Conservation (phyloP, 2,113 vertebrate species). For the Platichthys flesus region DNA sequence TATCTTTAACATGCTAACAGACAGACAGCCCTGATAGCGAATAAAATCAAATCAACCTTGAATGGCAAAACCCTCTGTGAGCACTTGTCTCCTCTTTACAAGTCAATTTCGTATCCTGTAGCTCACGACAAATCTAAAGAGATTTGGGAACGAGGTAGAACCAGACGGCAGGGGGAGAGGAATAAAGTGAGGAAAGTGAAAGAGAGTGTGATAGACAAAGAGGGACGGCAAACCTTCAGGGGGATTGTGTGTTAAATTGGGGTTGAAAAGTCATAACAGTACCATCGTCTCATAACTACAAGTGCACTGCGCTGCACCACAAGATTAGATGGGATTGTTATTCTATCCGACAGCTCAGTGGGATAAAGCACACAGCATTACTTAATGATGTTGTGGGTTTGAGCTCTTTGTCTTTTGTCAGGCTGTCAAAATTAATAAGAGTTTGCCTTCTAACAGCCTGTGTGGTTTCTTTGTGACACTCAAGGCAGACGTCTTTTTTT, state of each 20-base stretch:
- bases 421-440: conserved; percentile 45
- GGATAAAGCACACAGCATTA: conserved; percentile 33
- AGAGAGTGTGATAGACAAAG: conserved; percentile 37
- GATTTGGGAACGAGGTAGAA: conserved; percentile 57
- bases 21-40: conserved; percentile 70
- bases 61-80: conserved; percentile 77
- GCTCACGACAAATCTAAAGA: conserved; percentile 73
- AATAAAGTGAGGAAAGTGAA: conserved; percentile 41
- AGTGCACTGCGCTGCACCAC: conserved; percentile 7
- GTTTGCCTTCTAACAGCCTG: conserved; percentile 11
- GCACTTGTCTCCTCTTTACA: conserved; percentile 76
- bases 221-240: conserved; percentile 69
- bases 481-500: background rate
- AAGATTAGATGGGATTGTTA: conserved; percentile 40
- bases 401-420: conserved; percentile 38
- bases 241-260: conserved; percentile 71
- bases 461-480: conserved; percentile 1
- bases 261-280: conserved; percentile 69
- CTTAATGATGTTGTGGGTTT: conserved; percentile 48
- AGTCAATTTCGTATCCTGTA: conserved; percentile 77
- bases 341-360: conserved; percentile 34
- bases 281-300: conserved; percentile 39
- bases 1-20: conserved; percentile 77
- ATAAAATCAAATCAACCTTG: conserved; percentile 79
- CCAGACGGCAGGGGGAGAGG: conserved; percentile 36